Base-by-base conservation (phyloP, 1,140 invertebrate species). In the Scaptomyza pallida region DNA sequence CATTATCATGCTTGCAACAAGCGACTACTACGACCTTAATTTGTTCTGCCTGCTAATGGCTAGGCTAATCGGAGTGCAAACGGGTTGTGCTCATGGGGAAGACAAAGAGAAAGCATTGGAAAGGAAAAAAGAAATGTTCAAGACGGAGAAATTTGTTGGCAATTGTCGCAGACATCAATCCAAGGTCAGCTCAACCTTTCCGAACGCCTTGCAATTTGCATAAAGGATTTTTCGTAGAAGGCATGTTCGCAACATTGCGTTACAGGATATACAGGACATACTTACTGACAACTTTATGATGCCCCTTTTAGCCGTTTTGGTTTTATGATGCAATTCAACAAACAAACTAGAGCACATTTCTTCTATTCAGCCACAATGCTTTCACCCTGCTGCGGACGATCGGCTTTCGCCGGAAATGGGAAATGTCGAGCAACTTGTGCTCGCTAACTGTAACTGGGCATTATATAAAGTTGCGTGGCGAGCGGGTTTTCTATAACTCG, bases 321-420 rank as follows among this genome's bases (percentile, higher is more conserved):
- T 72, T 86, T 86, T 86, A 86, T 86, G 81, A 86, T 86, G 82
- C 77, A 86, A 86, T 81, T 57, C 19, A 15, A 23, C n/a, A n/a
- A n/a, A n/a, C n/a, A 67, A 74, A 64, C 55, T 41, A 73, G 35
- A 54, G 73, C 62, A 15, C 50, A 30, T 51, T 52, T 61, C 23
- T 51, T 61, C 23, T 26, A 26, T n/a, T 61, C 45, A 10, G 4
- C 2, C 2, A 30, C 26, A 68, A n/a, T n/a, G n/a, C n/a, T 47
- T 78, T 78, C 76, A 72, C 78, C 64, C 77, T n/a, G 77, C 78
- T 80, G 81, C 40, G 64, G 13, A n/a, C 52, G 40, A 40, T 17
- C 41, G 30, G 30, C 37, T 45, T 86, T 86, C 70, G 8, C 21
- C 15, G 65, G 82, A 86, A 83, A 33, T 54, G 16, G 59, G 56